Percentiles rank a stretch among this genome's conserved stretches.
Evolutionary conservation across 2,113 vertebrate species (phyloP).

Genomic region (Isichthys henryi): DNA sequence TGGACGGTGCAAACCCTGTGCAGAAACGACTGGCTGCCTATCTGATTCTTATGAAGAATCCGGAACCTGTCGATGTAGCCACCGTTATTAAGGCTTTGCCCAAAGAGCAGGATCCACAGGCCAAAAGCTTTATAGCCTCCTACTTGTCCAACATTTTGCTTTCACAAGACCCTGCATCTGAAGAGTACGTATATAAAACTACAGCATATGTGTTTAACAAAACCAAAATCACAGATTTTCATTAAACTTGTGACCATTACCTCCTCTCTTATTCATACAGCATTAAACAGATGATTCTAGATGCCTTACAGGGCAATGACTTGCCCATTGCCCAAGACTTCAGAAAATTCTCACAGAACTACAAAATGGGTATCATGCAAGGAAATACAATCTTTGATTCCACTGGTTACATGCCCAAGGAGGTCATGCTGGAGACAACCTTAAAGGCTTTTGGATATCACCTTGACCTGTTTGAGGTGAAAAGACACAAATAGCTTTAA

Average conservation of each 20-base stretch:
- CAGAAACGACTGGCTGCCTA: constrained; percentile 85
- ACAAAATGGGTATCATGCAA: constrained; percentile 60
- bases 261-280: constrained; percentile 45
- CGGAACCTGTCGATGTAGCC: constrained; percentile 61
- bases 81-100: constrained; percentile 57
- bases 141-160: constrained; percentile 79
- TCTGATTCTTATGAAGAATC: constrained; percentile 79
- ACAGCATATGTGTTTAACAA: not conserved
- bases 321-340: constrained; percentile 58
- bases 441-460: constrained; percentile 64
- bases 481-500: constrained; percentile 8
- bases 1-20: constrained; percentile 52
- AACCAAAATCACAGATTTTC: not conserved
- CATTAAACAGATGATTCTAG: constrained; percentile 62
- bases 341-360: constrained; percentile 71
- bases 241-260: not conserved
- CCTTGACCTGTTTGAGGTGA: constrained; percentile 79
- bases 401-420: constrained; percentile 70
- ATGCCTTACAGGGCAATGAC: constrained; percentile 61
- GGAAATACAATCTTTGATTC: constrained; percentile 80
- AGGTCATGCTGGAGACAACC: constrained; percentile 78
- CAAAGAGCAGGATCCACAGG: constrained; percentile 65
- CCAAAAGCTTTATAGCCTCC: constrained; percentile 81
- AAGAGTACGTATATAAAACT: constrained; percentile 59
- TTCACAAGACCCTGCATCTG: constrained; percentile 60